These are phyloP conservation scores for Uropetala carovei DNA, from an alignment of 2,888 invertebrate genomes.

Conservation along the genomic window DNA sequence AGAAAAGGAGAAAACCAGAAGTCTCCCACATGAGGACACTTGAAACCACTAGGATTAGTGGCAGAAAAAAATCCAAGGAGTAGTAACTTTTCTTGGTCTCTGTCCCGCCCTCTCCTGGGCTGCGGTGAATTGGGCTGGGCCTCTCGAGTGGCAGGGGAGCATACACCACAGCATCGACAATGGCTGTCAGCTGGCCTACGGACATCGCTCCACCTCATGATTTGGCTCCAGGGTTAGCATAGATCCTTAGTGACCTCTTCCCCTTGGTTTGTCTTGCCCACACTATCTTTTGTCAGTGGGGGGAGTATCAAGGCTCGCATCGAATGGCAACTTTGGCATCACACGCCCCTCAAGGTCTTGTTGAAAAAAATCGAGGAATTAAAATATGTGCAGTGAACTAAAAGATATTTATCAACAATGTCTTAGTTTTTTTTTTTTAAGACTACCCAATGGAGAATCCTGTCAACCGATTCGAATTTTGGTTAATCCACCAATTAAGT, in stretches of 20 bases:
- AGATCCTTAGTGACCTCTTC: constrained; percentile 63
- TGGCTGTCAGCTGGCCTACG: constrained; percentile 47
- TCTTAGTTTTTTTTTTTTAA: constrained; percentile 13
- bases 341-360: constrained; percentile 62
- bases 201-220: constrained; percentile 55
- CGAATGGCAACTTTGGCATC: constrained; percentile 64
- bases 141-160: constrained; percentile 40
- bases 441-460: constrained; percentile 62
- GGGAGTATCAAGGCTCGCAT: constrained; percentile 64
- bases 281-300: constrained; percentile 61
- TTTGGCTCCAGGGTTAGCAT: constrained; percentile 61
- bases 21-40: constrained; percentile 52
- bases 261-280: constrained; percentile 59
- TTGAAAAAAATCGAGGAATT: constrained; percentile 64
- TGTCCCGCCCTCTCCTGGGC: constrained; percentile 52
- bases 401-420: constrained; percentile 55
- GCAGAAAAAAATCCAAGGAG: constrained; percentile 61
- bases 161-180: constrained; percentile 44
- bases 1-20: constrained; percentile 10
- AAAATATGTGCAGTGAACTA: constrained; percentile 63
- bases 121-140: constrained; percentile 59
- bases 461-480: constrained; percentile 53
- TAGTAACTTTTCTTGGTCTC: constrained; percentile 37
- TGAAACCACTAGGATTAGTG: constrained; percentile 58
- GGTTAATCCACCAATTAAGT: constrained; percentile 37